These are phyloP conservation scores for Actias luna DNA, from an alignment of 2,888 invertebrate species.

Conservation along the genomic window DNA sequence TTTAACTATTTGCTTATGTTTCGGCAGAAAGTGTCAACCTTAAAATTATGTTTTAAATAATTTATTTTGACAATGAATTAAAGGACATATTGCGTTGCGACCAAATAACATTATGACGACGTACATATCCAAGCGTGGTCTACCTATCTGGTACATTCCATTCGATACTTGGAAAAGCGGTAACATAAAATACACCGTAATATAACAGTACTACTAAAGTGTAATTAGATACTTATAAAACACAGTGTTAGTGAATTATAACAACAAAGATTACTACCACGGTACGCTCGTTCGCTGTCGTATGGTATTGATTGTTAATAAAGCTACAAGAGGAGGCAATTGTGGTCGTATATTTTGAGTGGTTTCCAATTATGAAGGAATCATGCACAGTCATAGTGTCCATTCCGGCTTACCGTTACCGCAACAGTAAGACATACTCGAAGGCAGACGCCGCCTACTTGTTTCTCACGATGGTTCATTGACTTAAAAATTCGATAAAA, in stretches of 20 bases:
- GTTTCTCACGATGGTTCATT: conserved; percentile 6
- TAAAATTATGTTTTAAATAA: no score
- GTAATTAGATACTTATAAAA: neutral
- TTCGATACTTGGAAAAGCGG: neutral
- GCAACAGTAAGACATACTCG: conserved; percentile 53
- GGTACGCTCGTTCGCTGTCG: neutral
- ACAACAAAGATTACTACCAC: conserved; percentile 7
- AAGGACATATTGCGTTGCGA: no score
- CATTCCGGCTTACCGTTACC: conserved; percentile 64
- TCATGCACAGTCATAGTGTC: conserved; percentile 71
- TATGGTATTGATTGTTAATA: conserved; percentile 5
- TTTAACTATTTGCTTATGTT: no score
- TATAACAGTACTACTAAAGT: neutral
- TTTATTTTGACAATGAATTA: no score
- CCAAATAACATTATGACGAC: no score
- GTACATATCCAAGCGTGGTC: no score
- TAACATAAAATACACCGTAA: neutral
- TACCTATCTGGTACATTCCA: neutral
- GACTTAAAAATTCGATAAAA: conserved; percentile 9
- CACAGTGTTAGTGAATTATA: neutral
- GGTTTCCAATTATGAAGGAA: conserved; percentile 67
- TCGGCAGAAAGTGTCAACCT: no score
- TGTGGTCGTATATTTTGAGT: conserved; percentile 31
- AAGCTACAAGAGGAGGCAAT: conserved; percentile 16
- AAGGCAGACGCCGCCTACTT: conserved; percentile 17